Evolutionary conservation across 1,140 invertebrate species (phyloP), one percentile per base, ranked within the genome.

Genomic region (Orius insidiosus): DNA sequence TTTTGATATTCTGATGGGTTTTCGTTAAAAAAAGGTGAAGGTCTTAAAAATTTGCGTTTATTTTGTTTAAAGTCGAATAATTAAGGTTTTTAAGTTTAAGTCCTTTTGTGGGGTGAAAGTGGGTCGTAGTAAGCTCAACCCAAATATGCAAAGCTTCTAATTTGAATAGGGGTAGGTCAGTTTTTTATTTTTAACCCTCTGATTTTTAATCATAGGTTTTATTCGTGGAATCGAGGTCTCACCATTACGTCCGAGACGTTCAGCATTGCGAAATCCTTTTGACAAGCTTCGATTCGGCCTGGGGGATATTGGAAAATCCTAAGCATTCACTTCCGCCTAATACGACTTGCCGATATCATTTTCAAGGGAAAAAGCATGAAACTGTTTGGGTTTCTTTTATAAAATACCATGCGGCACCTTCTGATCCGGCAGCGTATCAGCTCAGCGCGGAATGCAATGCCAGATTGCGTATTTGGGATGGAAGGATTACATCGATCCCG

Each of bases 381-480:
- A 76, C 80, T 39, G 78, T 87, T 11, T 87, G 82, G 83, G 69
- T 85, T 47, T 80, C 80, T 1, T 85, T 87, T 54, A 72, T 84
- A 56, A 84, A 84, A 59, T 85, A 83, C 55, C 76, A 83, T 59
- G 74, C 78, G 2, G 72, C 74, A 3, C 71, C 67, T 15, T 68
- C 70, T 0, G 78, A 80, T 53, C 63, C 67, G 0, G 68, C 71
- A 0, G 72, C 69, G 8, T 75, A 75, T 51, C 76, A 79, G 51
- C 65, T 69, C 24, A 63, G 66, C 7, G 68, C 72, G 40, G 78
- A 80, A 46, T 82, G 80, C 56, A 78, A 78, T 32, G 76, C 78
- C 2, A 72, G 78, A 47, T 66, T 83, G 3, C 68, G 77, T 34
- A 76, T 83, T 36, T 81, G 78, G 77, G 77, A 83, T 53, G 79